Conservation (phyloP, 1,140 invertebrate species). For the Sitobion miscanthi region DNA sequence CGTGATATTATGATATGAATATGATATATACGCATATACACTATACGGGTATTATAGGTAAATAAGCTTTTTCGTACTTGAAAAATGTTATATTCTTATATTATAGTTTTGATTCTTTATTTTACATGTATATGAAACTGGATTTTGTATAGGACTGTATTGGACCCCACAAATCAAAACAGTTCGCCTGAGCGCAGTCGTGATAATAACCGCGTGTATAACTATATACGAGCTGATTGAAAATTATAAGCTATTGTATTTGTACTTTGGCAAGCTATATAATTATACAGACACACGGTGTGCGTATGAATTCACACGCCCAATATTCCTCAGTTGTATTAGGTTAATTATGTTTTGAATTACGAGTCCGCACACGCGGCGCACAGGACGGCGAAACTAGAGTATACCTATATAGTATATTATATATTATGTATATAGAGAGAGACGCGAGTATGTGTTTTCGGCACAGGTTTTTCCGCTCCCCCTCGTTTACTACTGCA, state of each 20-base stretch:
- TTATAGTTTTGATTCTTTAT: neutral
- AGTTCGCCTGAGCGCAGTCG: neutral
- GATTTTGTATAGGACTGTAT: neutral
- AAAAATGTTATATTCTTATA: neutral
- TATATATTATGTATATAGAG: neutral
- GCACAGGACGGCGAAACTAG: neutral
- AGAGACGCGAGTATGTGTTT: neutral
- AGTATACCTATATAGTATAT: neutral
- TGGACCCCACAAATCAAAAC: neutral
- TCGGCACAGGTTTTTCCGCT: slow-evolving; percentile 4
- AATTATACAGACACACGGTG: neutral
- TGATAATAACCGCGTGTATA: neutral
- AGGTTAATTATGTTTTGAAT: neutral
- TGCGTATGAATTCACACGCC: neutral
- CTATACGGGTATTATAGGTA: neutral
- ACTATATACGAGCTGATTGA: neutral
- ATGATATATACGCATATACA: neutral
- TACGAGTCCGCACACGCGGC: neutral
- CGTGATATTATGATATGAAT: no score
- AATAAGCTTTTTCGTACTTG: neutral
- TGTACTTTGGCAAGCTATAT: slow-evolving; percentile 18
- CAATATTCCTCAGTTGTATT: neutral
- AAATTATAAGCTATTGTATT: slow-evolving; percentile 9
- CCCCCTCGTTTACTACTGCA: neutral
- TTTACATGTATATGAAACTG: neutral